Evolutionary conservation across 2,113 vertebrate genomes (phyloP).

Genomic region (Alces alces): DNA sequence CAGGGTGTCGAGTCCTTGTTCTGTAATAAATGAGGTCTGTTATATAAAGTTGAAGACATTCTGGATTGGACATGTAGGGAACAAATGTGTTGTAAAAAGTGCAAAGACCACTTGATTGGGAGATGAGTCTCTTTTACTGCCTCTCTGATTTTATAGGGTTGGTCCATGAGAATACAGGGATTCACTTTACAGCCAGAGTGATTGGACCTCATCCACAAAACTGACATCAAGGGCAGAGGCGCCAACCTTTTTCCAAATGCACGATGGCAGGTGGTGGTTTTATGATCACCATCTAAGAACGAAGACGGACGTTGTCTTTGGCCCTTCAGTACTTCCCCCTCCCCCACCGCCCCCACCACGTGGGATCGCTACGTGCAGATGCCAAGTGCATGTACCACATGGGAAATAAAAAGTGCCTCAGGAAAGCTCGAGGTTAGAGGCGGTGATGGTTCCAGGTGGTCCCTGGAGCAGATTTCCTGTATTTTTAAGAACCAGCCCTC

Average conservation of each 20-base stretch:
- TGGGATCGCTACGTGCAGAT: neutral
- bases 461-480: slow-evolving; percentile 30
- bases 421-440: slow-evolving; percentile 25
- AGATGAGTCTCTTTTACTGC: neutral
- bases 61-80: accelerated
- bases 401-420: neutral
- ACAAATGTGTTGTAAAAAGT: neutral
- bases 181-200: neutral
- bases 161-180: neutral
- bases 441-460: neutral
- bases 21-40: neutral
- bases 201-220: neutral
- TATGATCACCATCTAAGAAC: accelerated
- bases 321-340: accelerated
- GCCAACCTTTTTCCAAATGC: neutral
- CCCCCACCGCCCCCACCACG: accelerated
- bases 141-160: neutral
- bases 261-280: accelerated
- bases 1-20: neutral
- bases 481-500: neutral
- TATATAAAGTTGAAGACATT: neutral
- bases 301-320: neutral
- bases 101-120: neutral
- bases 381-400: neutral
- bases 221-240: neutral